Conservation (phyloP, 2,113 vertebrate genomes). For the Sturnira hondurensis region DNA sequence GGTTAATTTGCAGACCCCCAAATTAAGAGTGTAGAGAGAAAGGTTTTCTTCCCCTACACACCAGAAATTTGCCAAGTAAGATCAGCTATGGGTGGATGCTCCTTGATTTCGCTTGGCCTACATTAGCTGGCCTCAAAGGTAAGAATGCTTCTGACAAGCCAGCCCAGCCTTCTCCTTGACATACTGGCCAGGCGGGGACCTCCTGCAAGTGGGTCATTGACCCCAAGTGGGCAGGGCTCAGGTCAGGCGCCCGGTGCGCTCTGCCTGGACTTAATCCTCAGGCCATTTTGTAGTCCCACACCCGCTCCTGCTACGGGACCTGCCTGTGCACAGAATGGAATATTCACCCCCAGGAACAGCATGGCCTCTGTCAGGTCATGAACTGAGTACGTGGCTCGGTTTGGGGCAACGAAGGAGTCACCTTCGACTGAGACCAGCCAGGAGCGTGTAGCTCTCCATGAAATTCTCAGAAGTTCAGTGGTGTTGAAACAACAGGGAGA, state of each 20-base stretch:
- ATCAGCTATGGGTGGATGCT: not conserved
- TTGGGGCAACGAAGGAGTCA: not conserved
- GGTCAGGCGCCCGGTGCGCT: not conserved
- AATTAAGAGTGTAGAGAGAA: not conserved
- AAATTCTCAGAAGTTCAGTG: not conserved
- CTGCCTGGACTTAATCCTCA: not conserved
- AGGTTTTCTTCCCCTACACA: not conserved
- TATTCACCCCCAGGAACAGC: not conserved
- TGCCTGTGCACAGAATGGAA: not conserved
- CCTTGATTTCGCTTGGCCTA: not conserved
- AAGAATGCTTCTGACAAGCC: not conserved
- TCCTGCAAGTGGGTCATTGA: not conserved
- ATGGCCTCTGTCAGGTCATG: not conserved
- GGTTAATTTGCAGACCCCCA: not conserved
- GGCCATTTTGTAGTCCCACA: not conserved
- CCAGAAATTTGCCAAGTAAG: not conserved
- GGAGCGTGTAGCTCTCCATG: not conserved
- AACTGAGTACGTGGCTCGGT: not conserved
- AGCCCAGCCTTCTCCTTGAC: not conserved
- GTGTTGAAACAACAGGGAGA: too few relatives aligned
- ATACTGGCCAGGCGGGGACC: not conserved
- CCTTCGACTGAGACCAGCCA: fast-evolving
- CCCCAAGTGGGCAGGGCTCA: not conserved
- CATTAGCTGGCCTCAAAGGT: not conserved
- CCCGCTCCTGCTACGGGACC: fast-evolving